phyloP scores from a whole-genome alignment of 2,113 vertebrate species.

The Gnathonemus echidnorhynchus region DNA sequence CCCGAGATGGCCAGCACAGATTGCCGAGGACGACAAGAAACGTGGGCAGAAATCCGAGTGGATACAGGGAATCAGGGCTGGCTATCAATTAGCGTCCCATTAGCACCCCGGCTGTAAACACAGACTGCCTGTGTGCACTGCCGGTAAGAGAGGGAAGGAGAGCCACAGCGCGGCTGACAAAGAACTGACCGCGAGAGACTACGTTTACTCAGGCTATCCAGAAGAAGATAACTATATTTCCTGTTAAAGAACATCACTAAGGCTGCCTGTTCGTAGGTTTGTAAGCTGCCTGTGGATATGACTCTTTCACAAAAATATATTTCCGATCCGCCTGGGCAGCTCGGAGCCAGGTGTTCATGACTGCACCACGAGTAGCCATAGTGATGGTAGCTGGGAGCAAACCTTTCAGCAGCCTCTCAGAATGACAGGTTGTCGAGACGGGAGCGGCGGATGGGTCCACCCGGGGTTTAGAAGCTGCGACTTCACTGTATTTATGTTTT shows the following conservation, averaged over 20 bases:
- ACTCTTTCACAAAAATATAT: constrained; percentile 3
- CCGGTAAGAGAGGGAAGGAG: not conserved
- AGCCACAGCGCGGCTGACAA: not conserved
- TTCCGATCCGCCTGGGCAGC: constrained; percentile 5
- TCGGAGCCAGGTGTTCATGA: constrained; percentile 36
- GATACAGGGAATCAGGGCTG: not conserved
- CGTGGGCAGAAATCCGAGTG: not conserved
- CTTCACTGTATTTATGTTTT: not conserved
- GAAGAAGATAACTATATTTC: constrained; percentile 8
- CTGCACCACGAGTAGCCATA: constrained; percentile 26
- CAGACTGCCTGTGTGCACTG: constrained; percentile 30
- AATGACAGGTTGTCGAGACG: constrained; percentile 18
- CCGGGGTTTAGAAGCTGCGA: not conserved
- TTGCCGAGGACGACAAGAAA: not conserved
- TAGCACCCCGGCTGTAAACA: constrained; percentile 31
- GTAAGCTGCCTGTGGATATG: not conserved
- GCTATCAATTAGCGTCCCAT: not conserved
- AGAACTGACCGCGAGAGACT: not conserved
- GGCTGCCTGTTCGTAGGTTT: not conserved
- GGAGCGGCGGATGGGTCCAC: not conserved
- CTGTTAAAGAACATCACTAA: not conserved
- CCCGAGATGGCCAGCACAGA: not conserved
- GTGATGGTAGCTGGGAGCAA: constrained; percentile 36
- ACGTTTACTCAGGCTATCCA: not conserved
- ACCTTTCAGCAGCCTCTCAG: constrained; percentile 50